These are phyloP conservation scores for Sericinus montela DNA, from an alignment of 2,888 invertebrate genomes.

Conservation along the genomic window DNA sequence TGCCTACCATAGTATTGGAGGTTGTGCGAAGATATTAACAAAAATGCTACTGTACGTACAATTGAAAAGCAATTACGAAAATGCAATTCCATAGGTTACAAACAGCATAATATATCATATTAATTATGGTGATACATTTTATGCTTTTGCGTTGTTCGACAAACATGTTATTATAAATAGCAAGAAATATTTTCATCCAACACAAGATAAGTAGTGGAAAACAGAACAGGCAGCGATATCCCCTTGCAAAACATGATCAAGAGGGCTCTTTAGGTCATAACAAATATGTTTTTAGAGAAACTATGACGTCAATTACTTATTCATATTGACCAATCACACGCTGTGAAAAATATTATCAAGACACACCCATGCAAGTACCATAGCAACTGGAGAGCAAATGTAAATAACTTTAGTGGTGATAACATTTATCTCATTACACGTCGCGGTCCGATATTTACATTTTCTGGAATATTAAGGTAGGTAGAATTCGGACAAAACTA, in stretches of 20 bases:
- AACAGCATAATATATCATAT: too few relatives aligned
- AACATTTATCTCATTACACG: slow-evolving; percentile 16
- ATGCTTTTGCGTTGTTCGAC: slow-evolving; percentile 30
- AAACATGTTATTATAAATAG: slow-evolving; percentile 57
- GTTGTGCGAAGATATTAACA: too few relatives aligned
- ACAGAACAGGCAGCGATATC: slow-evolving; percentile 52
- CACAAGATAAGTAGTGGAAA: slow-evolving; percentile 73
- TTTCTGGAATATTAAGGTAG: slow-evolving; percentile 7
- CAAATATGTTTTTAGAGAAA: slow-evolving; percentile 68
- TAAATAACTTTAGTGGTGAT: slow-evolving; percentile 22
- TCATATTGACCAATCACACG: slow-evolving; percentile 41
- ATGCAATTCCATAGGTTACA: too few relatives aligned
- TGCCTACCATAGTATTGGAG: too few relatives aligned
- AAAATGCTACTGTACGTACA: too few relatives aligned
- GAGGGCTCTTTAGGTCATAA: slow-evolving; percentile 52
- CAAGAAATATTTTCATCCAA: slow-evolving; percentile 70
- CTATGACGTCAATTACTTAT: slow-evolving; percentile 53
- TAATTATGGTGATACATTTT: not conserved
- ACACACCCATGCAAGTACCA: slow-evolving; percentile 68
- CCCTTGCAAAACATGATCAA: slow-evolving; percentile 59
- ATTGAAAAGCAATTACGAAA: too few relatives aligned
- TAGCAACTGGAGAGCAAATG: slow-evolving; percentile 41
- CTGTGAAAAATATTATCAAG: slow-evolving; percentile 49
- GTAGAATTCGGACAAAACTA: not conserved
- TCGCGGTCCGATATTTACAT: slow-evolving; percentile 3